Conservation (phyloP, 2,113 vertebrate genomes). For the Anhinga rufa region DNA sequence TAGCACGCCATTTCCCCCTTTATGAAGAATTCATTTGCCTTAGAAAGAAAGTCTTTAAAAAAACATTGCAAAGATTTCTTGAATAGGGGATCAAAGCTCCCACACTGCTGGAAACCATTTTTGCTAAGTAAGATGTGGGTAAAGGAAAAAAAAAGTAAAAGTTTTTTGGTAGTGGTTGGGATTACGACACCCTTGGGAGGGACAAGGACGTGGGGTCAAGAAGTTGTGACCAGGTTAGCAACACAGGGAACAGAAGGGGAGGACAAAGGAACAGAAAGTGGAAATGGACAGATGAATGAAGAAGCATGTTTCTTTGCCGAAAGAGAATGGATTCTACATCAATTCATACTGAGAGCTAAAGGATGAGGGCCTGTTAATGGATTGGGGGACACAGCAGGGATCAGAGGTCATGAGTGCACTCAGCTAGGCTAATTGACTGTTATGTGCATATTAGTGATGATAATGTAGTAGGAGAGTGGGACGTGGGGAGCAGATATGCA, state of each 20-base stretch:
- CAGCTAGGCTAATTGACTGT: constrained; percentile 88
- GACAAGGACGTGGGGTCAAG: constrained; percentile 79
- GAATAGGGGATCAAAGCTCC: constrained; percentile 54
- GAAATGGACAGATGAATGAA: constrained; percentile 81
- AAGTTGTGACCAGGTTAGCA: constrained; percentile 80
- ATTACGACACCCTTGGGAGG: constrained; percentile 52
- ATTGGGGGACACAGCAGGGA: constrained; percentile 88
- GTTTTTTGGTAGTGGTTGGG: not conserved
- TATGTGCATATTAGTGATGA: constrained; percentile 72
- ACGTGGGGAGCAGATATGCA: not conserved
- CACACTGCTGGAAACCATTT: constrained; percentile 54
- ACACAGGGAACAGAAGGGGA: constrained; percentile 77
- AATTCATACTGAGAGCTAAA: constrained; percentile 87
- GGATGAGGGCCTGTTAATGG: constrained; percentile 78
- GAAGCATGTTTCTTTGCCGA: constrained; percentile 83
- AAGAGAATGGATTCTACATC: constrained; percentile 89
- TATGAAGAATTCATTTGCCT: constrained; percentile 59
- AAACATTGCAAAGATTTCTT: constrained; percentile 35
- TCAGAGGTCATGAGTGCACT: constrained; percentile 88
- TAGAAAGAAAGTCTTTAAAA: constrained; percentile 50
- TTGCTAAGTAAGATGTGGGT: constrained; percentile 33
- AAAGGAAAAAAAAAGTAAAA: constrained; percentile 53
- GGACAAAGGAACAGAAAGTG: constrained; percentile 88
- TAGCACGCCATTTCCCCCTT: constrained; percentile 8
- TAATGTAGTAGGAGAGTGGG: not conserved